phyloP scores from a whole-genome alignment of 2,888 invertebrate species.

The Cabera pusaria region DNA sequence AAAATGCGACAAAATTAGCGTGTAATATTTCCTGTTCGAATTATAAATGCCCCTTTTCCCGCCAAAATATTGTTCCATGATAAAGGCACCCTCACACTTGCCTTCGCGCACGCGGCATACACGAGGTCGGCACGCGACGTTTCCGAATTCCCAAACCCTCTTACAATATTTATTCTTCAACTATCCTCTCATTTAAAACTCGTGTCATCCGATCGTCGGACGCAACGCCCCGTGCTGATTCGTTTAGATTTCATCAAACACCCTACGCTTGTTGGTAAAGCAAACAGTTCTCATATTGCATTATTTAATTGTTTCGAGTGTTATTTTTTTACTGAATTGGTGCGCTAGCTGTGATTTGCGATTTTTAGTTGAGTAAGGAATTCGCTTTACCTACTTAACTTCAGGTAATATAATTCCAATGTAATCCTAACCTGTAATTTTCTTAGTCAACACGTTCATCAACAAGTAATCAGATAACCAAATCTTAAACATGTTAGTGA shows the following conservation, averaged over 20 bases:
- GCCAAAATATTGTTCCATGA: constrained; percentile 53
- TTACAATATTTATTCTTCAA: constrained; percentile 73
- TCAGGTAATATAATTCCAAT: no score
- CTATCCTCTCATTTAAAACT: constrained; percentile 71
- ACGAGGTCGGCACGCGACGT: no score
- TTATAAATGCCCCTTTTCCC: constrained; percentile 70
- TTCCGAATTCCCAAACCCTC: constrained; percentile 45
- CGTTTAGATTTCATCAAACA: constrained; percentile 73
- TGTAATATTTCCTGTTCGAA: constrained; percentile 79
- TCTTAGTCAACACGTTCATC: no score
- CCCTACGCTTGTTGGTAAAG: constrained; percentile 52
- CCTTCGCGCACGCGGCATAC: constrained; percentile 51
- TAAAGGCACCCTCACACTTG: constrained; percentile 35
- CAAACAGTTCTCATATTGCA: constrained; percentile 71
- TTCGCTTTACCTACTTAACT: no score
- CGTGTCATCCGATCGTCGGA: constrained; percentile 62
- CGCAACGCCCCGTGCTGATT: constrained; percentile 62
- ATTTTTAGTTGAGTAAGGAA: no score
- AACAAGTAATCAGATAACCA: no score
- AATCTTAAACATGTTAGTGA: no score
- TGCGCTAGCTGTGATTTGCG: constrained; percentile 15
- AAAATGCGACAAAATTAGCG: constrained; percentile 78
- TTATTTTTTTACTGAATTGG: constrained; percentile 26
- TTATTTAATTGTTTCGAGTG: constrained; percentile 73
- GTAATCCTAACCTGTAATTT: no score